Evolutionary conservation across 2,888 invertebrate species (phyloP).

Genomic region (Pristionchus mayeri): DNA sequence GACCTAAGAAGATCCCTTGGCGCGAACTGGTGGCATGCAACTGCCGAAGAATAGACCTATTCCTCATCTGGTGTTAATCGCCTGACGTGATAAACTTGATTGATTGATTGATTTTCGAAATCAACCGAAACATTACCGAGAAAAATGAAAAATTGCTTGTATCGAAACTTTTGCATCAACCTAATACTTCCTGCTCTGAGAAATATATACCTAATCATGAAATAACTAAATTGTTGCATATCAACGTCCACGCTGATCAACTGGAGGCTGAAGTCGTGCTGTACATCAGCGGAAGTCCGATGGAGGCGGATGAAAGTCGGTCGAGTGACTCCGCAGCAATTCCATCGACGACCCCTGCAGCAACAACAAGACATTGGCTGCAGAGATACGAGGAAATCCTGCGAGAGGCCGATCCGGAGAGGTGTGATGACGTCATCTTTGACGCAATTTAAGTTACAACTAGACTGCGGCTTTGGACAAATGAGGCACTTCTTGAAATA

Average conservation of each 20-base stretch:
- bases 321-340: not conserved
- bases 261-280: not conserved
- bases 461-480: too few species aligned
- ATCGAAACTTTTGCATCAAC: not conserved
- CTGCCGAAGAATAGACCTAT: too few species aligned
- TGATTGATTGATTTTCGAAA: too few species aligned
- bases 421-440: not conserved
- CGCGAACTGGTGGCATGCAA: too few species aligned
- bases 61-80: too few species aligned
- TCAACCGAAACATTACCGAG: too few species aligned
- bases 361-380: not conserved
- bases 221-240: not conserved
- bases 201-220: not conserved
- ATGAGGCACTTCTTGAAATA: too few species aligned
- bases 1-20: too few species aligned
- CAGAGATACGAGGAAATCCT: slow-evolving; percentile 7
- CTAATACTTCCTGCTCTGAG: too few species aligned
- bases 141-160: not conserved
- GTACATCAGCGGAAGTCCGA: not conserved
- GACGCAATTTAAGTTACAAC: too few species aligned
- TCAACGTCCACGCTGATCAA: not conserved
- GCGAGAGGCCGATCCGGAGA: slow-evolving; percentile 7
- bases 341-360: not conserved
- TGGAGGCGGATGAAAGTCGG: not conserved
- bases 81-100: too few species aligned